A percentile compares a stretch with the other conserved stretches of the same genome.
phyloP scores from a whole-genome alignment of 2,888 invertebrate species.

The Drosophila greeni region DNA sequence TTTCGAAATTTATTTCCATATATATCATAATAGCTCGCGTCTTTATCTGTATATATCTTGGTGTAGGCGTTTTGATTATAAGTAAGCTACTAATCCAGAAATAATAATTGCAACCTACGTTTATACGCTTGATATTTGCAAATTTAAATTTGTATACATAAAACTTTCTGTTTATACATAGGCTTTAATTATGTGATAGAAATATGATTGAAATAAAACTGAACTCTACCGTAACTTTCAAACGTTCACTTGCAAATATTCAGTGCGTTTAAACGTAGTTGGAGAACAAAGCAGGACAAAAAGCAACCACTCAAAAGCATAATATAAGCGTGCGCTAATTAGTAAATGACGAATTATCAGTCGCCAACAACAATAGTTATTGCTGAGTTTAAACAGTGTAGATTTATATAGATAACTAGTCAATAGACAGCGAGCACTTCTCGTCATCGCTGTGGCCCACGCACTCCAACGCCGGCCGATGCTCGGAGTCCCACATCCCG shows the following conservation, averaged over 20 bases:
- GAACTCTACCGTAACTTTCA: conserved; percentile 1
- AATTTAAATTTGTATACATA: conserved; percentile 1
- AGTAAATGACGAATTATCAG: conserved; percentile 36
- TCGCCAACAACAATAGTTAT: conserved; percentile 35
- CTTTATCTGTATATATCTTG: conserved; percentile 21
- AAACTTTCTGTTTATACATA: conserved; percentile 14
- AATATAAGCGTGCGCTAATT: conserved; percentile 17
- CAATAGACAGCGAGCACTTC: conserved; percentile 79
- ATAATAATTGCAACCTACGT: conserved; percentile 24
- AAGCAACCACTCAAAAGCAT: conserved; percentile 3
- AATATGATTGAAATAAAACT: conserved; percentile 11
- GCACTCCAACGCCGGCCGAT: conserved; percentile 92
- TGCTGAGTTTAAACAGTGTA: conserved; percentile 35
- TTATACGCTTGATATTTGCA: conserved; percentile 23
- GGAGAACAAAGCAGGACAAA: conserved; percentile 13
- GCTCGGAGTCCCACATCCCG: conserved; percentile 96
- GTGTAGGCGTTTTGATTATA: conserved; percentile 24
- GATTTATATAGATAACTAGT: conserved; percentile 59
- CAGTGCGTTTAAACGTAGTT: conserved; percentile 24
- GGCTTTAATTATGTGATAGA: conserved; percentile 16
- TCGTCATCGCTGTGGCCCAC: conserved; percentile 84
- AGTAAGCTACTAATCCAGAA: conserved; percentile 23
- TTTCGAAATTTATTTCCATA: conserved; percentile 26
- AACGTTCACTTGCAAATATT: conserved; percentile 14
- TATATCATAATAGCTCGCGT: conserved; percentile 10